Percentiles rank a stretch among this genome's conserved stretches.
phyloP scores from a whole-genome alignment of 2,888 invertebrate genomes.

The Drosophila yooni region DNA sequence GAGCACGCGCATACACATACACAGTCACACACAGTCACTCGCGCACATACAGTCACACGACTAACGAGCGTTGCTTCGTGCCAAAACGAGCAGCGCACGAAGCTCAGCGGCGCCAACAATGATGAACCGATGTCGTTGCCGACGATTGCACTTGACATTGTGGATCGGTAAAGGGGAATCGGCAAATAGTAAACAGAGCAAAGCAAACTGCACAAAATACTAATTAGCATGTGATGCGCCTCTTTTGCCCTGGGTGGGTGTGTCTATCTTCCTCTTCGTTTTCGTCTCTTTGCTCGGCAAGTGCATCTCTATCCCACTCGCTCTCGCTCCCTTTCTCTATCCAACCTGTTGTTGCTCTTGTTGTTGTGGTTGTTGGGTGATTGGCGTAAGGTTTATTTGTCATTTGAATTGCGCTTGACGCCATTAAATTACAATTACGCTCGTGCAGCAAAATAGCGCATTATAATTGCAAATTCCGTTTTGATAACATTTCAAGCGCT shows the following conservation, averaged over 20 bases:
- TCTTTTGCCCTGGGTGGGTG: slow-evolving; percentile 62
- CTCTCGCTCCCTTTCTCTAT: slow-evolving; percentile 3
- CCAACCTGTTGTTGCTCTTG: slow-evolving; percentile 26
- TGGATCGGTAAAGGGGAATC: slow-evolving; percentile 33
- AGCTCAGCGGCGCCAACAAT: slow-evolving; percentile 29
- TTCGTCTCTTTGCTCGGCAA: slow-evolving; percentile 4
- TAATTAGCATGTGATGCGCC: slow-evolving; percentile 71
- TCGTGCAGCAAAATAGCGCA: slow-evolving; percentile 1
- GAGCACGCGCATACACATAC: background rate
- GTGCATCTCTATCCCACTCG: slow-evolving; percentile 12
- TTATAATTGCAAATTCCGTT: slow-evolving; percentile 52
- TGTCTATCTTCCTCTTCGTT: slow-evolving; percentile 44
- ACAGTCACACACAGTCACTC: background rate
- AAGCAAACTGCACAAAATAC: slow-evolving; percentile 50
- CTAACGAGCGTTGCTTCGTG: slow-evolving; percentile 31
- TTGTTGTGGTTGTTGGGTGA: slow-evolving; percentile 11
- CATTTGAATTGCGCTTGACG: slow-evolving; percentile 51
- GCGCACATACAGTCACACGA: slow-evolving; percentile 2
- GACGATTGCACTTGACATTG: slow-evolving; percentile 67
- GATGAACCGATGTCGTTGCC: slow-evolving; percentile 14
- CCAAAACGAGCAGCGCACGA: slow-evolving; percentile 20
- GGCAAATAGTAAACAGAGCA: slow-evolving; percentile 63
- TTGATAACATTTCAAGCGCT: slow-evolving; percentile 40
- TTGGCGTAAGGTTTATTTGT: slow-evolving; percentile 78
- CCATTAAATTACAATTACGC: slow-evolving; percentile 52